Base-by-base conservation (phyloP, 2,113 vertebrate genomes). In the Mesoclemmys tuberculata region DNA sequence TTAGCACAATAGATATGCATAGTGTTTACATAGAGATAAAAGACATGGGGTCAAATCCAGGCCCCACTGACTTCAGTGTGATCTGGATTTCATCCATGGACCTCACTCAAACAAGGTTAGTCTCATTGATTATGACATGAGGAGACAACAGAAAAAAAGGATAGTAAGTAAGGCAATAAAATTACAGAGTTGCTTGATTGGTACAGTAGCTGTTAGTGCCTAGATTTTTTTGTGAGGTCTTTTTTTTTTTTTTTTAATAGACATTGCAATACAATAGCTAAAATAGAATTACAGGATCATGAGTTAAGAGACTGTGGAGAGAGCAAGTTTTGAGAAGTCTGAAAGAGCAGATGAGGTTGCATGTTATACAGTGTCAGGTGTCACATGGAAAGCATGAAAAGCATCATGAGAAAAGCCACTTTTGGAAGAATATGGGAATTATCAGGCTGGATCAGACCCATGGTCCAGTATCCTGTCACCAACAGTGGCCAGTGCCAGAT, bases 231-330 rank as follows among this genome's bases (percentile, higher is more conserved):
- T 41, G 85, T 88, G 79, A 1, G 14, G 64, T n/a, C 11, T 5
- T 84, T 71, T 9, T 61, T n/a, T 9, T 84, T 56, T 35, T 90
- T n/a, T n/a, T n/a, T 87, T 78, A 2, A 24, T 3, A 46, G 75
- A 89, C 78, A n/a, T 0, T 0, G 24, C 9, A 0, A n/a, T n/a
- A n/a, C n/a, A n/a, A n/a, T n/a, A 51, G 4, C 0, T 3, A 54
- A 75, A 35, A 14, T 64, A 52, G 56, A 29, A 58, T 52, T 54
- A 77, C 29, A 49, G 58, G 86, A 78, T 11, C 18, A 22, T 35
- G 56, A 55, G 52, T 80, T 0, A 0, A 3, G 56, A 35, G 0
- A 0, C 52, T 51, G 46, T 22, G 85, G 61, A 56, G 35, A 93
- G 61, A 80, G 80, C 0, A 0, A 38, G 19, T 71, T 74, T 71